phyloP scores from a whole-genome alignment of 1,140 invertebrate genomes.

The Bombus terrestris region DNA sequence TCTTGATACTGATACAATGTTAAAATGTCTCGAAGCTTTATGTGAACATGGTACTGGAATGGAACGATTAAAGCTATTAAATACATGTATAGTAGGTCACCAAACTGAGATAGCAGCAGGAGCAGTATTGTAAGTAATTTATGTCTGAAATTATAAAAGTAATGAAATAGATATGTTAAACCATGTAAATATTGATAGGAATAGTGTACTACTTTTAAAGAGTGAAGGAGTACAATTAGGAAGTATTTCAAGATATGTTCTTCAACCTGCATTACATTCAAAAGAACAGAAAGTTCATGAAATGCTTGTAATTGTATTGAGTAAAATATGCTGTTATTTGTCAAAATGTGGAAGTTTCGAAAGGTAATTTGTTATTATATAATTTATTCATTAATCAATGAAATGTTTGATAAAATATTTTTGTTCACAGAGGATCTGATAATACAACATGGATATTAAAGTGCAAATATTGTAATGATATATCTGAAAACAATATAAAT shows the following conservation, averaged over 20 bases:
- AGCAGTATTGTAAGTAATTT: slow-evolving; percentile 71
- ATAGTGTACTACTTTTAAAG: slow-evolving; percentile 63
- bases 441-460: slow-evolving; percentile 66
- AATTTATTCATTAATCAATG: neutral
- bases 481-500: slow-evolving; percentile 30
- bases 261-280: slow-evolving; percentile 70
- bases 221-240: slow-evolving; percentile 66
- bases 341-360: slow-evolving; percentile 68
- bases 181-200: slow-evolving; percentile 52
- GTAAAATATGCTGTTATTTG: slow-evolving; percentile 72
- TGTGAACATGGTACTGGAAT: slow-evolving; percentile 64
- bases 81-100: slow-evolving; percentile 57
- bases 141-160: slow-evolving; percentile 17
- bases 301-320: slow-evolving; percentile 71
- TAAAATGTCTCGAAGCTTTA: slow-evolving; percentile 72
- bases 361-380: slow-evolving; percentile 64
- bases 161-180: neutral
- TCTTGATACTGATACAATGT: slow-evolving; percentile 66
- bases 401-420: slow-evolving; percentile 24
- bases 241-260: slow-evolving; percentile 70
- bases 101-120: slow-evolving; percentile 67
- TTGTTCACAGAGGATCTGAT: slow-evolving; percentile 68
- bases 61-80: slow-evolving; percentile 68
- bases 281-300: slow-evolving; percentile 65
- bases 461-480: slow-evolving; percentile 73